Evolutionary conservation across 2,113 vertebrate species (phyloP), one percentile per base, ranked within the genome.

Genomic region (Gulo gulo): DNA sequence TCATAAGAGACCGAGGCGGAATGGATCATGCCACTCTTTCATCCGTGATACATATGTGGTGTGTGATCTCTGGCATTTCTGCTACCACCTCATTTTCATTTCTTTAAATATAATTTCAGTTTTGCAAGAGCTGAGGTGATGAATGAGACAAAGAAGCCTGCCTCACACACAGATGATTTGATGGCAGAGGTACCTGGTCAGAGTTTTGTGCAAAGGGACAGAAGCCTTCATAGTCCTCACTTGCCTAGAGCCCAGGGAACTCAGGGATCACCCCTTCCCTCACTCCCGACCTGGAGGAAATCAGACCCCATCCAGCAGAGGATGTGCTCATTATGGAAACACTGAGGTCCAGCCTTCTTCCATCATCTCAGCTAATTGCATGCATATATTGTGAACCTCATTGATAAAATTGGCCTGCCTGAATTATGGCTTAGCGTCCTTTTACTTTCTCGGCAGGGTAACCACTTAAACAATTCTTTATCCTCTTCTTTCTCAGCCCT

Each of bases 1-100:
- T 18, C 12, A 0, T 0, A 6, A 20, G 50, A 63, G 52, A 29
- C 1, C 1, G 1, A 21, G 7, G 45, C 0, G 1, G 36, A 6
- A 57, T 15, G 10, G n/a, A 5, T 2, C 0, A 1, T 0, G 4
- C 10, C 8, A 16, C 23, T 2, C 18, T n/a, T 4, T 31, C 0
- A 0, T 1, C 16, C 15, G 12, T 29, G 39, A 10, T 29, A n/a
- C 36, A 36, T 16, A n/a, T 1, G 9, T 23, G 18, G 2, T 2
- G 0, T 7, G 24, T 21, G 29, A 7, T 34, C 36, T 52, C 50
- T 18, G 31, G 3, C 24, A 23, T 12, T 61, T 78, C 29, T 5
- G 47, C 34, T n/a, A 59, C 67, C 12, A 29, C 42, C 52, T 61
- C 34, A 36, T 52, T 65, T 88, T 92, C 34, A 84, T 83, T 83